Base-by-base conservation (phyloP, 1,140 invertebrate genomes). In the Idris sp. region DNA sequence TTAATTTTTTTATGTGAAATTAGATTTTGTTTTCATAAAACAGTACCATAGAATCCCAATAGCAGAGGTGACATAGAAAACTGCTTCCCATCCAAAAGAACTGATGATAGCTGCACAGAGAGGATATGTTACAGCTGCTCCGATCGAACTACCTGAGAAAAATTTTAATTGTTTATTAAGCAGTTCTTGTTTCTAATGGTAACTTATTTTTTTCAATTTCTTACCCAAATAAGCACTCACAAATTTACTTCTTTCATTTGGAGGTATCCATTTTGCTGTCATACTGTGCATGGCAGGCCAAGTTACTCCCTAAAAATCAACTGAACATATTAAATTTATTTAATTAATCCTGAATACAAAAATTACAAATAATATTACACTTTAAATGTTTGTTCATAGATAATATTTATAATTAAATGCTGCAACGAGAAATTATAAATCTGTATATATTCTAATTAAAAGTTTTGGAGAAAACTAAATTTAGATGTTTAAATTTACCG, bases 271-370 rank as follows among this genome's bases (percentile, higher is more conserved):
- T 78, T 92, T 91, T 0, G 93, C 92, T 9, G 94, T 92, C 84
- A 96, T 89, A 33, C 92, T 89, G 85, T 96, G 94, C 88, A 94
- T 94, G 1, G 93, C 90, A 5, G 95, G 95, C 91, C 94, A 96
- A 2, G 91, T 89, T 30, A 95, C 90, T 16, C 95, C 95, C 94
- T 96, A 68, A 46, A 49, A 62, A 84, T 49, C 18, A 22, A 22
- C n/a, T n/a, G n/a, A n/a, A n/a, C n/a, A n/a, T n/a, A n/a, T n/a
- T n/a, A n/a, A n/a, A n/a, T n/a, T n/a, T n/a, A n/a, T n/a, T n/a
- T n/a, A n/a, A n/a, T n/a, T n/a, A n/a, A n/a, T n/a, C n/a, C n/a
- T n/a, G n/a, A n/a, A n/a, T n/a, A n/a, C n/a, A n/a, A n/a, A n/a
- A n/a, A n/a, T n/a, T n/a, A n/a, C n/a, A n/a, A n/a, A n/a, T n/a